Evolutionary conservation across 2,888 invertebrate genomes (phyloP).

Genomic region (Pachydiplax longipennis): DNA sequence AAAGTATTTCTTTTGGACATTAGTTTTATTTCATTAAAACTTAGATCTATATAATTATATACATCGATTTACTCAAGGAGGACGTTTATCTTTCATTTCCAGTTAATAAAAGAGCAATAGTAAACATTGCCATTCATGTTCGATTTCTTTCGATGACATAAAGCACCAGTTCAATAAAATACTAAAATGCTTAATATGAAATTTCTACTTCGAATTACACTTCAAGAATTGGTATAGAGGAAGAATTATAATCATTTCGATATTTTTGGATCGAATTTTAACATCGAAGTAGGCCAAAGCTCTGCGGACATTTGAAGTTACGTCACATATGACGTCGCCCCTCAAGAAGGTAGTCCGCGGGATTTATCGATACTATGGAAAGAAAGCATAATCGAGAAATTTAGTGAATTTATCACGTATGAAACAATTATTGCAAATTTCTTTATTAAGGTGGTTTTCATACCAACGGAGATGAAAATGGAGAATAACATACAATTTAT

Average conservation of each 20-base stretch:
- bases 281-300: conserved; percentile 42
- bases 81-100: too few relatives aligned
- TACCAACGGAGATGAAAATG: too few relatives aligned
- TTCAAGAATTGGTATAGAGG: background rate
- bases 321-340: conserved; percentile 22
- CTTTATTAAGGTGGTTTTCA: too few relatives aligned
- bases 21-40: background rate
- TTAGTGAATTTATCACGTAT: too few relatives aligned
- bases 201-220: too few relatives aligned
- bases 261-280: conserved; percentile 12
- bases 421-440: too few relatives aligned
- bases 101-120: background rate
- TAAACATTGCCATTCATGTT: background rate
- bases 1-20: background rate
- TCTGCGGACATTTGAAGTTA: conserved; percentile 41
- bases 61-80: too few relatives aligned
- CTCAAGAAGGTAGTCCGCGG: conserved; percentile 18
- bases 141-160: background rate
- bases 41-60: too few relatives aligned
- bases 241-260: background rate
- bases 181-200: background rate
- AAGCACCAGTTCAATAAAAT: background rate
- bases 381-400: background rate
- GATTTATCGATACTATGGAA: conserved; percentile 14
- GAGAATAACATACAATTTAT: too few relatives aligned